A percentile compares a stretch with the other conserved stretches of the same genome.
phyloP scores from a whole-genome alignment of 2,888 invertebrate species.

The Hydraecia micacea region DNA sequence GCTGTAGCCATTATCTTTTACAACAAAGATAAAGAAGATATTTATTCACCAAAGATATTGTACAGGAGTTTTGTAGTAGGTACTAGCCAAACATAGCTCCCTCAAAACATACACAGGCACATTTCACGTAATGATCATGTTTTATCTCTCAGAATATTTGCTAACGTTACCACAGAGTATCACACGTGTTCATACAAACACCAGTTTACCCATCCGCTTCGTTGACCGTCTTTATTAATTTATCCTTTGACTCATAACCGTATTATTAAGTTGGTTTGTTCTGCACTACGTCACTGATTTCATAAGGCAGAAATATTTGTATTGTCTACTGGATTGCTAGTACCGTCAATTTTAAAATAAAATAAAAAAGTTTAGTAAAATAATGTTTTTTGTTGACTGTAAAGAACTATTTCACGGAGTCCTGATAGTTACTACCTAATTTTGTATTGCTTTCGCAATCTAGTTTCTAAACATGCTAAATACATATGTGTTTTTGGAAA shows the following conservation, averaged over 20 bases:
- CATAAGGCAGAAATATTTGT: not conserved
- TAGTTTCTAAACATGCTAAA: not conserved
- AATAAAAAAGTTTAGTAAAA: not conserved
- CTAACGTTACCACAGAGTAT: conserved; percentile 35
- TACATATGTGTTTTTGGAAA: not conserved
- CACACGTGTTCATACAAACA: conserved; percentile 7
- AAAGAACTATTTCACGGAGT: not conserved
- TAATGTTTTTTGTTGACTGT: not conserved
- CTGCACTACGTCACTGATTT: not conserved
- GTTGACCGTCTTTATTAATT: conserved; percentile 19
- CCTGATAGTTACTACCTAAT: no score
- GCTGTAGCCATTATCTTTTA: not conserved
- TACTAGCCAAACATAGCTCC: conserved; percentile 9
- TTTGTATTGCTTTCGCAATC: not conserved
- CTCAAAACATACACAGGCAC: conserved; percentile 28
- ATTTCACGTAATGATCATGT: conserved; percentile 47
- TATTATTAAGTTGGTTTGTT: not conserved
- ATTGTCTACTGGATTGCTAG: no score
- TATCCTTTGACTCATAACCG: not conserved
- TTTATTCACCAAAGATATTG: conserved; percentile 10
- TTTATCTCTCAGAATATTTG: conserved; percentile 56
- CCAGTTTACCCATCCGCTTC: conserved; percentile 1
- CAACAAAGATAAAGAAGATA: conserved; percentile 1
- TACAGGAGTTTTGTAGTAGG: conserved; percentile 5
- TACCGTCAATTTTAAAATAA: no score